phyloP scores from a whole-genome alignment of 92 coral and sea anemone genomes.

The Palythoa caribaeorum region DNA sequence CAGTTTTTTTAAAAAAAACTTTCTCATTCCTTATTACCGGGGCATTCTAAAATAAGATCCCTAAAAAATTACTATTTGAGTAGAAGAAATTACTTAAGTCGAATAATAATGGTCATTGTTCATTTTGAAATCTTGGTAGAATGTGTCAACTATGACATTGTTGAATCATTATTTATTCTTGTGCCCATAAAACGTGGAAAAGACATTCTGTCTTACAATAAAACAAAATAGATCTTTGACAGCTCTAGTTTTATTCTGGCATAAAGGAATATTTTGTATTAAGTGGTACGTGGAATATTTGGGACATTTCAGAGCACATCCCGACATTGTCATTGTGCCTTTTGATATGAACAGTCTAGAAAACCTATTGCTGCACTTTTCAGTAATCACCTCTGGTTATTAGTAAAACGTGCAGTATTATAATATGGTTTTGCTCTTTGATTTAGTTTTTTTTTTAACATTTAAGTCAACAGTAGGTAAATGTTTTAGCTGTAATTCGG shows the following conservation, averaged over 20 bases:
- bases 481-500: neutral
- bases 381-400: neutral
- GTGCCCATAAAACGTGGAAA: neutral
- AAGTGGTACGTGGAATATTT: too few species aligned
- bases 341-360: too few species aligned
- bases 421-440: neutral
- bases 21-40: too few species aligned
- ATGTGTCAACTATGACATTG: neutral
- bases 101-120: neutral
- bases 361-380: neutral
- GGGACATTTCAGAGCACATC: too few species aligned
- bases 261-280: neutral
- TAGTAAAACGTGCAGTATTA: neutral
- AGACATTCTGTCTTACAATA: slow-evolving; percentile 4
- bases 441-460: neutral
- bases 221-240: slow-evolving; percentile 7
- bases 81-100: too few species aligned
- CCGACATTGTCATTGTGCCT: too few species aligned
- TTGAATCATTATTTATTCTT: neutral
- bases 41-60: slow-evolving; percentile 9
- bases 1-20: neutral
- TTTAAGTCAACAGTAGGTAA: neutral
- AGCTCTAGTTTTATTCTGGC: neutral
- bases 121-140: neutral
- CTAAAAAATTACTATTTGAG: neutral